phyloP scores from a whole-genome alignment of 2,888 invertebrate species.

The Tenodera sinensis region DNA sequence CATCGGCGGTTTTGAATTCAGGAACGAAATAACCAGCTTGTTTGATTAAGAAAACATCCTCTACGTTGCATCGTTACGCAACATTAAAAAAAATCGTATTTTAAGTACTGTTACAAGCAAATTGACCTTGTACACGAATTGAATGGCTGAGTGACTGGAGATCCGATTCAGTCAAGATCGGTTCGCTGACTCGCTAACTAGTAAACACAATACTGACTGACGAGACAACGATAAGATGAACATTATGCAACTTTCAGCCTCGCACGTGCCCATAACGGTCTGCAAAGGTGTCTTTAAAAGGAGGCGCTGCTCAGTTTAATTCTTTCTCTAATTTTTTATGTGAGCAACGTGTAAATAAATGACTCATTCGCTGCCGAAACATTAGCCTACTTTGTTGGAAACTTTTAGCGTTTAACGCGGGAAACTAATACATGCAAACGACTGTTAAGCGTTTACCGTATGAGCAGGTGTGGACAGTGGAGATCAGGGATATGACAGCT shows the following conservation, averaged over 20 bases:
- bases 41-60: no score
- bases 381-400: not conserved
- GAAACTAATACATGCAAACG: no score
- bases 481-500: no score
- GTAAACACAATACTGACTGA: not conserved
- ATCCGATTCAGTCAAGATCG: not conserved
- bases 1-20: no score
- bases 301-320: not conserved
- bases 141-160: not conserved
- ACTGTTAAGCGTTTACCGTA: no score
- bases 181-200: not conserved
- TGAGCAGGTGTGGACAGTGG: no score
- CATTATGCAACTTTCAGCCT: not conserved
- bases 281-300: not conserved
- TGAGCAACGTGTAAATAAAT: not conserved
- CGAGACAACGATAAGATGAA: not conserved
- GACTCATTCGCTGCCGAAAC: not conserved
- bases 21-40: no score
- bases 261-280: not conserved
- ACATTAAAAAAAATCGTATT: not conserved
- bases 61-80: no score
- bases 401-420: no score
- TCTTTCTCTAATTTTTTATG: not conserved
- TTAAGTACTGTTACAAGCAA: not conserved
- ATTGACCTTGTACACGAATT: not conserved